Evolutionary conservation across 2,888 invertebrate genomes (phyloP), one percentile per base, ranked within the genome.

Genomic region (Drosophila atripex): DNA sequence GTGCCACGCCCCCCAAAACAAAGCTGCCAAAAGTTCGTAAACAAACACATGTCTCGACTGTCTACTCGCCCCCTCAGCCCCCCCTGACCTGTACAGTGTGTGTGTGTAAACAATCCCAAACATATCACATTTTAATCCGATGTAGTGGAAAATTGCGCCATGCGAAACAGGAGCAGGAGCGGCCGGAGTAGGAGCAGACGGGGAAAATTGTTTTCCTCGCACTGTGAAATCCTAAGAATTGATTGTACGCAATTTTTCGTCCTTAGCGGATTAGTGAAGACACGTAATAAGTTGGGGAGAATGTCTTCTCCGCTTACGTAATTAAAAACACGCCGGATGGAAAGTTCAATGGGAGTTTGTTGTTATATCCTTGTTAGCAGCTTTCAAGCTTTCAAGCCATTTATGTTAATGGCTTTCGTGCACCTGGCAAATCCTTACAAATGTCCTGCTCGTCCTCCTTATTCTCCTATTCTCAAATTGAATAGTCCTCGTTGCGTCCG

Each of bases 121-220:
- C 88, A 87, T 86, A 88, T 87, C 87, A 82, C 87, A 82, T 78
- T 86, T 86, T 80, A 87, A 88, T 82, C 84, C 86, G 75, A 82
- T 84, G 86, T 86, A 84, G 80, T 82, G 84, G 88, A 80, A 86
- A 86, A 86, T 86, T 76, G 80, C 75, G 69, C 75, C 77, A 69
- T 65, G 75, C 56, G 51, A 64, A 64, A 66, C 63, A 76, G 50
- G 8, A 14, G 16, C 9, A 41, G 16, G 47, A n/a, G 41, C 45
- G 4, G 21, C 21, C 21, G 8, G 47, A n/a, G 41, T 39, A 21
- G 57, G 47, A 14, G 8, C 9, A 9, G 28, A 28, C 28, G 28
- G 45, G 46, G 71, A 72, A 74, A 79, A 85, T 78, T 73, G 78
- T 82, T 78, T 74, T 71, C 52, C 63, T 50, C 43, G 12, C 57